Conservation (phyloP, 2,113 vertebrate genomes). For the Phocoena sinus region DNA sequence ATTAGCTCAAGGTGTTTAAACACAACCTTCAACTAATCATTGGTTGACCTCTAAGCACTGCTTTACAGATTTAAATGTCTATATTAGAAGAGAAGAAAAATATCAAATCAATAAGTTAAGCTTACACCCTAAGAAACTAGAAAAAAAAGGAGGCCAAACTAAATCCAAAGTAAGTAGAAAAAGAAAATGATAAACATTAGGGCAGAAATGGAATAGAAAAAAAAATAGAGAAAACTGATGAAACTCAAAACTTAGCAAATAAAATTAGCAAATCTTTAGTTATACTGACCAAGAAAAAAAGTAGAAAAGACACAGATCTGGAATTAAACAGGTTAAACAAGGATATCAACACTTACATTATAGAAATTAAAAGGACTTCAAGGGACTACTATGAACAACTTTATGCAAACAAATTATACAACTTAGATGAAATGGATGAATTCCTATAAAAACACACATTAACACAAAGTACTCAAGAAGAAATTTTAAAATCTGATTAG, state of each 20-base stretch:
- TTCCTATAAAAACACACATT: neutral
- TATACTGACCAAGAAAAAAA: neutral
- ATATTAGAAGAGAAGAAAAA: neutral
- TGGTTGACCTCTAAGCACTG: neutral
- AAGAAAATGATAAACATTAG: neutral
- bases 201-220: neutral
- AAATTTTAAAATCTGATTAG: neutral
- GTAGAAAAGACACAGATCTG: neutral
- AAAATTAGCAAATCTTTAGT: neutral
- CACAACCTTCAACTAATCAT: neutral
- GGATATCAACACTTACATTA: neutral
- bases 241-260: neutral
- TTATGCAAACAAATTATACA: neutral
- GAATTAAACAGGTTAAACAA: neutral
- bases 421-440: neutral
- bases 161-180: neutral
- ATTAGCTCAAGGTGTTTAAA: neutral
- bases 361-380: neutral
- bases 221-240: neutral
- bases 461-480: neutral
- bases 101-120: neutral
- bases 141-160: neutral
- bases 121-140: neutral
- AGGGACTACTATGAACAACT: neutral
- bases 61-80: neutral